Base-by-base conservation (phyloP, 2,888 invertebrate species). In the Suillia variegata region DNA sequence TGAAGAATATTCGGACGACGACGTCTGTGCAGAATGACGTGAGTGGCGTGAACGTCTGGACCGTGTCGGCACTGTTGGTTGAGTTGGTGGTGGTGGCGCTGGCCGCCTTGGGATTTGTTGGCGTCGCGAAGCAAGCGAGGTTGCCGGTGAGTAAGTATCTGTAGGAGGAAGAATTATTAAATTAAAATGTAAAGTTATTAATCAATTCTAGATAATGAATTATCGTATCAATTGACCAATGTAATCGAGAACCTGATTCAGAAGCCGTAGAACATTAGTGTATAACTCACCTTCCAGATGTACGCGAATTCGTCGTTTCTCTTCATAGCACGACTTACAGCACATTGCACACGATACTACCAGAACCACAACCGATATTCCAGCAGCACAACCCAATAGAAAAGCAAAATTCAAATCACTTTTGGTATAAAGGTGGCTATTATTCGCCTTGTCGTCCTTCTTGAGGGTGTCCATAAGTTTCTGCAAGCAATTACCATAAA, bases 321-420 rank as follows among this genome's bases (percentile, higher is more conserved):
- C 34, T 50, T 69, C 71, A 42, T 69, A 73, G 61, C 71, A 75
- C 26, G 67, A 69, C 56, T 76, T 78, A 1, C 77, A 45, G 47
- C 77, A 78, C 1, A 79, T 59, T 2, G 71, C 69, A 61, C 73
- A 78, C 15, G 70, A 70, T 3, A 75, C 62, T 50, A 78, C 69
- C 48, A 72, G 73, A 15, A 74, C 71, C 47, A 77, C 69, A 55
- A 70, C 56, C 17, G 76, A 71, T 31, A 76, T 66, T 45, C 80
- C 80, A 2, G 77, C 63, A 15, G 74, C 72, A 2, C 70, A 66
- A 1, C 79, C 79, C 53, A 78, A 69, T 1, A 76, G 65, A 47
- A 79, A 79, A 13, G 74, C 75, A 59, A 79, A 67, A 55, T 74
- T 71, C 6, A 80, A 62, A 58, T 78, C 77, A 47, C 75, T 64